A percentile compares a stretch with the other conserved stretches of the same genome.
Conservation (phyloP, 2,113 vertebrate genomes). For the Myotis yumanensis region DNA sequence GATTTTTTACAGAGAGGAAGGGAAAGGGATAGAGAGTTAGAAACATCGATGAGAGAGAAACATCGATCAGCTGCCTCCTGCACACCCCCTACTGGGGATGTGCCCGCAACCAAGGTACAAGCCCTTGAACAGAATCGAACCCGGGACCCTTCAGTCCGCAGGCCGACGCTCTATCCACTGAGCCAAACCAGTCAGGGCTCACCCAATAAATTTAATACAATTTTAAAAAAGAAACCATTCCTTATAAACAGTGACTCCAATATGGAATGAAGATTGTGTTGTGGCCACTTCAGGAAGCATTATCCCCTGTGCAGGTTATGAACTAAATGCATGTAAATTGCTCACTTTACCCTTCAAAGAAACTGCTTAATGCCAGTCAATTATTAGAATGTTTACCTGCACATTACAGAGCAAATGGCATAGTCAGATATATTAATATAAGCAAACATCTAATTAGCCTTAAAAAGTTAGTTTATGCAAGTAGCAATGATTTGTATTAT, state of each 20-base stretch:
- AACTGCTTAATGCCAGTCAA: slow-evolving; percentile 23
- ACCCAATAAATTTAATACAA: background rate
- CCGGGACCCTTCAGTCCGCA: too few relatives aligned
- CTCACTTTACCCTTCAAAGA: background rate
- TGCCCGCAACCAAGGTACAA: too few relatives aligned
- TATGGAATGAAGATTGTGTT: background rate
- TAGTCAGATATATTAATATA: slow-evolving; percentile 44
- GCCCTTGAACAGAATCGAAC: too few relatives aligned
- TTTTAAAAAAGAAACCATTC: background rate
- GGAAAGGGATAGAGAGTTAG: too few relatives aligned
- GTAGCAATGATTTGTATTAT: background rate
- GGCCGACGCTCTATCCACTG: too few relatives aligned
- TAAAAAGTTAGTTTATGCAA: slow-evolving; percentile 1
- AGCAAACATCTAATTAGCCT: slow-evolving; percentile 51
- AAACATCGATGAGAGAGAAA: too few relatives aligned
- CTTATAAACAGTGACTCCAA: background rate
- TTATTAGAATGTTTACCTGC: slow-evolving; percentile 28
- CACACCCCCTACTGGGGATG: too few relatives aligned
- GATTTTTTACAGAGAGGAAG: too few relatives aligned
- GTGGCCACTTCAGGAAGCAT: background rate
- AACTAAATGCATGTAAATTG: background rate
- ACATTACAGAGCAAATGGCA: slow-evolving; percentile 40
- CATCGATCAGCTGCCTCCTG: too few relatives aligned
- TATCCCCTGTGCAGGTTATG: background rate
- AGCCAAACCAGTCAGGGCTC: background rate